Conservation (phyloP, 2,797 vertebrate species). For the Leptodon cayanensis region DNA sequence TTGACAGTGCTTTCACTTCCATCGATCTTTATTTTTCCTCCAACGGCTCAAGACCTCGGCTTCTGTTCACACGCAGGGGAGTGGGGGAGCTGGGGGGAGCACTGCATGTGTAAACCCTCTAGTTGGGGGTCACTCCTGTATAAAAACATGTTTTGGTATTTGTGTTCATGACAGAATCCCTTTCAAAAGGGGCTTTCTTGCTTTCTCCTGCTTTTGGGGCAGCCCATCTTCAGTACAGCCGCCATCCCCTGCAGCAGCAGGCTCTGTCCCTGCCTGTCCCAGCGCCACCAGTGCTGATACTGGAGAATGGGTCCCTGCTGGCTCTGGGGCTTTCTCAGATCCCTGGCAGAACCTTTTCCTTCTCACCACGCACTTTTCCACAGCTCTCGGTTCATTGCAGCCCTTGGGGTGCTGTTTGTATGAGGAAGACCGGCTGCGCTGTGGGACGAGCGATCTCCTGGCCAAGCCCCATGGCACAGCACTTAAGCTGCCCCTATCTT, state of each 20-base stretch:
- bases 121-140: not conserved
- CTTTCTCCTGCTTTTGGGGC: not conserved
- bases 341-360: not conserved
- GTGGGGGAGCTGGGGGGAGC: not conserved
- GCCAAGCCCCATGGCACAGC: not conserved
- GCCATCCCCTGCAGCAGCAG: not conserved
- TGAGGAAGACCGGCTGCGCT: fast-evolving
- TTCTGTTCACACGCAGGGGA: fast-evolving
- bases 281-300: not conserved
- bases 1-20: slow-evolving; percentile 19
- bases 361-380: not conserved
- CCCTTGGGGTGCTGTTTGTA: not conserved
- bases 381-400: not conserved
- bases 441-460: not conserved
- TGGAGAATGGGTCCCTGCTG: not conserved
- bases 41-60: not conserved
- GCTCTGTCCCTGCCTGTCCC: not conserved
- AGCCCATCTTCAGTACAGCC: not conserved
- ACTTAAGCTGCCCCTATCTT: not conserved
- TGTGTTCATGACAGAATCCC: not conserved
- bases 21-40: not conserved
- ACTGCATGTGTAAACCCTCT: fast-evolving
- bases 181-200: not conserved
- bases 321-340: not conserved
- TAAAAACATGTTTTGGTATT: not conserved